phyloP scores from a whole-genome alignment of 2,797 vertebrate species.

The Tarsius wallacei region DNA sequence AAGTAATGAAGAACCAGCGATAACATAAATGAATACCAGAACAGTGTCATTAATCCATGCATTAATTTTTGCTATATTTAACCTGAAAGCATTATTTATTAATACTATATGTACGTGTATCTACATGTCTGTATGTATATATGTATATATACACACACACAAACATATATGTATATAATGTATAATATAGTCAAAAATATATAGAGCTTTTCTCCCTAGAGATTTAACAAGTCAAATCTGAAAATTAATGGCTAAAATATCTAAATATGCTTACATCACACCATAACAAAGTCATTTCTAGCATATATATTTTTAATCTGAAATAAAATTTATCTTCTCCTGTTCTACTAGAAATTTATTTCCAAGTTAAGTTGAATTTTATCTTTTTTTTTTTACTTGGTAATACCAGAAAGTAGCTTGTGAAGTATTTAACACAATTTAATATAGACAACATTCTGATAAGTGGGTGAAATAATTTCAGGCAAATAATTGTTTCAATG shows the following conservation, averaged over 20 bases:
- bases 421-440: neutral
- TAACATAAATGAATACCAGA: neutral
- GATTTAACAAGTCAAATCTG: neutral
- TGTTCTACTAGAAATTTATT: neutral
- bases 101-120: neutral
- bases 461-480: neutral
- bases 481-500: neutral
- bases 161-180: neutral
- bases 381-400: neutral
- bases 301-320: neutral
- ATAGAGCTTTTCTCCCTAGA: neutral
- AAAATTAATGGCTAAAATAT: neutral
- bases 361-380: neutral
- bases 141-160: neutral
- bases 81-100: neutral
- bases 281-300: neutral
- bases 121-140: neutral
- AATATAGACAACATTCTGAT: neutral
- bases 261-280: neutral
- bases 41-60: neutral
- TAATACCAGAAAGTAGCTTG: neutral
- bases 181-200: neutral
- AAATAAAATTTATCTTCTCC: neutral
- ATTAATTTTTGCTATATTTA: neutral
- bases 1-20: neutral